Conservation (phyloP, 2,113 vertebrate species). For the Bolborhynchus lineola region DNA sequence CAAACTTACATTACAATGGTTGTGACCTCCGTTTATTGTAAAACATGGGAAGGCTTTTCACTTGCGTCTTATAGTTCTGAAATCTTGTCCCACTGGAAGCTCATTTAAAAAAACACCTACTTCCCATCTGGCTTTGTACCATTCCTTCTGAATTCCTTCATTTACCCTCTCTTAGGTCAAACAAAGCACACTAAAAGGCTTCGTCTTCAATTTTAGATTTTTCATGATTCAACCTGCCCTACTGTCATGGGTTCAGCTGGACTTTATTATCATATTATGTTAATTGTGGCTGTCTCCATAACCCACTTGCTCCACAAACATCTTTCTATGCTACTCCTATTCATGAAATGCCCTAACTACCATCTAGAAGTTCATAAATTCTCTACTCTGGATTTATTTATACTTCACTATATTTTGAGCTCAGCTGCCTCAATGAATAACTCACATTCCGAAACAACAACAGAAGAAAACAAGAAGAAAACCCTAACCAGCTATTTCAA, state of each 20-base stretch:
- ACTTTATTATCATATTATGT: not conserved
- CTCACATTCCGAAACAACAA: not conserved
- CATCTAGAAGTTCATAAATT: not conserved
- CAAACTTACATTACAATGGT: not conserved
- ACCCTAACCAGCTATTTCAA: not conserved
- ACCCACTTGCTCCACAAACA: not conserved
- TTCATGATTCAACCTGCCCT: not conserved
- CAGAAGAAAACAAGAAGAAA: not conserved
- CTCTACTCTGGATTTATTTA: not conserved
- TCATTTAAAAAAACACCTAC: not conserved
- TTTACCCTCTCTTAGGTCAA: not conserved
- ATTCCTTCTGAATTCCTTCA: not conserved
- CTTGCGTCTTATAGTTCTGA: not conserved
- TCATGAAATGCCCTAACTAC: not conserved
- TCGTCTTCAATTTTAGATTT: not conserved
- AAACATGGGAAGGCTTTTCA: not conserved
- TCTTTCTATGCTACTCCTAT: not conserved
- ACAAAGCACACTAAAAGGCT: not conserved
- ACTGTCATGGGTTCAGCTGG: not conserved
- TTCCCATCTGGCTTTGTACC: not conserved
- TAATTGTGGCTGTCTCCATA: not conserved
- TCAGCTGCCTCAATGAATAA: not conserved
- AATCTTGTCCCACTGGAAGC: not conserved
- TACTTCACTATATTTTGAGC: not conserved
- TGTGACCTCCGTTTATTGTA: not conserved